A percentile compares a stretch with the other conserved stretches of the same genome.
Conservation (phyloP, 23 tunicate species). For the Ascidia mentula region DNA sequence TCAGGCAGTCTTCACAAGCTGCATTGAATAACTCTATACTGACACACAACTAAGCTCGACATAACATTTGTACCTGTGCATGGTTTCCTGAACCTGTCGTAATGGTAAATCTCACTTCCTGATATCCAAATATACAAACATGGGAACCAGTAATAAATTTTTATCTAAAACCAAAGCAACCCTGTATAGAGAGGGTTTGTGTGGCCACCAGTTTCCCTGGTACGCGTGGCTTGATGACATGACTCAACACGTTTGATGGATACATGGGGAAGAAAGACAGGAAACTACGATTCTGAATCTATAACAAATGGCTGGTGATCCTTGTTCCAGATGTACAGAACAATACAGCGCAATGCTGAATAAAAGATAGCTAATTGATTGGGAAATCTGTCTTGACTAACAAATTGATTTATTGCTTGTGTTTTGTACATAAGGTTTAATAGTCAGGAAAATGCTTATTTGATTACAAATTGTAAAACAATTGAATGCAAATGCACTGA, state of each 20-base stretch:
- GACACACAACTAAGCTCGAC: too few species aligned
- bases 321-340: neutral
- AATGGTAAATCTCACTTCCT: too few species aligned
- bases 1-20: too few species aligned
- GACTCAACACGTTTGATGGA: neutral
- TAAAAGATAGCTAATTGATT: neutral
- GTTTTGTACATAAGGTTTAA: neutral
- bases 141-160: too few species aligned
- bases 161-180: too few species aligned
- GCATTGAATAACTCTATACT: too few species aligned
- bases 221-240: neutral
- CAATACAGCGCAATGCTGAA: neutral
- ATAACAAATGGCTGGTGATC: neutral
- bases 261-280: neutral
- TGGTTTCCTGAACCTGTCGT: too few species aligned
- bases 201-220: too few species aligned
- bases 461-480: neutral
- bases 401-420: neutral
- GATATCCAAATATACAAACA: too few species aligned
- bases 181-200: too few species aligned
- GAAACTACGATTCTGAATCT: neutral
- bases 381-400: neutral
- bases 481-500: neutral
- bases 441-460: neutral
- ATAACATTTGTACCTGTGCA: too few species aligned